Evolutionary conservation across 1,140 invertebrate genomes (phyloP), one percentile per base, ranked within the genome.

Genomic region (Lordiphosa mommai): DNA sequence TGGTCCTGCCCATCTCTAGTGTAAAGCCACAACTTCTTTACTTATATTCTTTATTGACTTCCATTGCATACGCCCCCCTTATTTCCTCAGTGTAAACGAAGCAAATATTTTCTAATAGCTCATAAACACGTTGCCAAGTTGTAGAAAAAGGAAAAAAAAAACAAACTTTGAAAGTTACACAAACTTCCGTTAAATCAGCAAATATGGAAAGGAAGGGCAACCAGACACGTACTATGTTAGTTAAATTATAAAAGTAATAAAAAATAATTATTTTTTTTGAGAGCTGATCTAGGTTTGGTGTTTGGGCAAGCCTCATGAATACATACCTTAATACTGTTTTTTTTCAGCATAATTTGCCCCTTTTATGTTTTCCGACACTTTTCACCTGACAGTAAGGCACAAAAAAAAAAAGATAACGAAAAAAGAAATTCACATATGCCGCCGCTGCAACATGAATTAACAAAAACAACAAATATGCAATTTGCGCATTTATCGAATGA

Each of bases 311-410:
- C 9, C n/a, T 23, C n/a, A 10, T 14, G n/a, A 41, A 20, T 9
- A 10, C 17, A 16, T 2, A 16, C 36, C 7, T 9, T n/a, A 17
- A 36, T 12, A 36, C 33, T 12, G 4, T 12, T 13, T 12, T 12
- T 12, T 12, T 10, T 10, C 0, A n/a, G 4, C 9, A 10, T 3
- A 36, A 41, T 4, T 41, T 41, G 1, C 20, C 44, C 70, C 70
- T 80, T 80, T 80, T 29, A 80, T 82, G 60, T 82, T 72, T 74
- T 36, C 74, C 74, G 74, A 74, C 65, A 63, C 46, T 66, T 79
- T 79, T 80, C 76, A 80, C 74, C 65, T 52, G 59, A 12, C n/a
- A 20, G 2, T 5, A 48, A 44, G 12, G 10, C 5, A 37, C 38
- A 20, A 30, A 37, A 20, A 51, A 12, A 30, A 34, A 55, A 52